Evolutionary conservation across 2,113 vertebrate species (phyloP), one percentile per base, ranked within the genome.

Genomic region (Menura novaehollandiae): DNA sequence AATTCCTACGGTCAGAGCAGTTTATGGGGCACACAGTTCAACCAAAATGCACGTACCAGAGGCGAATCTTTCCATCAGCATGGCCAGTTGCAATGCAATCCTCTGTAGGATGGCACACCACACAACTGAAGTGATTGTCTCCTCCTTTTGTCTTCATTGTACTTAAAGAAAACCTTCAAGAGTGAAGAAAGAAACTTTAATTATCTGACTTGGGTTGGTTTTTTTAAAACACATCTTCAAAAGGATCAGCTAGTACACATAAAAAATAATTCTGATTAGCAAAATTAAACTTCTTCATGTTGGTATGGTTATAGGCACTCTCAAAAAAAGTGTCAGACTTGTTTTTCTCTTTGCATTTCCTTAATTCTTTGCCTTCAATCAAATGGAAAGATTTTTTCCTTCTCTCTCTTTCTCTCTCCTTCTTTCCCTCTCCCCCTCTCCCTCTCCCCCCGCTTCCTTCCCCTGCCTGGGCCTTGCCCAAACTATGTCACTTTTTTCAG

Each of bases 11-110:
- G 47, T 67, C 19, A 51, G 46, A 46, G 12, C n/a, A 66, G 8
- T 37, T 64, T 6, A 41, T 4, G 21, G n/a, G 35, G 27, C 22
- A 30, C 22, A 39, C 2, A 41, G 20, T 0, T 28, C 15, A 56
- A 51, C 13, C 53, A 64, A 18, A 30, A 32, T 10, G 33, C 30
- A 56, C 98, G 85, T 95, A 99, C 99, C 99, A 99, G 53, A 99
- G 96, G 21, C 99, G 98, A 43, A 99, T 99, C 96, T 99, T 99
- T 56, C 99, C 99, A 55, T 99, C 99, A 47, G 97, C 96, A 10
- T 99, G 99, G 41, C 99, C 99, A 1, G 98, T 99, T 43, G 99
- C 99, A 9, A 99, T 99, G 95, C 99, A 99, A 56, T 99, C 99
- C 43, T 99, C 98, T 3, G 95, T 98, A 4, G 99, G 99, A 94